Conservation (phyloP, 2,113 vertebrate genomes). For the Ibidorhyncha struthersii region DNA sequence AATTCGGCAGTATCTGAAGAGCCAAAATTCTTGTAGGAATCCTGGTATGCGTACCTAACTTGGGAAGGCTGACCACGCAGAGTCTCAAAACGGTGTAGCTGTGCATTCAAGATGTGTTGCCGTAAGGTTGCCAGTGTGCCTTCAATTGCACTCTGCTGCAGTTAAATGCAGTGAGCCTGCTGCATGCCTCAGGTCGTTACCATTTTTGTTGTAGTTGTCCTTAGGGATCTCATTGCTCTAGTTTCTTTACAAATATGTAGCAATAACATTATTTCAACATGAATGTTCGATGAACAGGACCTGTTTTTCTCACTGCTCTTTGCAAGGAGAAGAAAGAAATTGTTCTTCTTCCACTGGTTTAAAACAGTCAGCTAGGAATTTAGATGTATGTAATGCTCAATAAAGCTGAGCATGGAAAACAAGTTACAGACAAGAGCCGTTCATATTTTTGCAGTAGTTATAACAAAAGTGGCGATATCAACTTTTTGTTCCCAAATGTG, state of each 20-base stretch:
- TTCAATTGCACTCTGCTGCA: fast-evolving
- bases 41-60: fast-evolving
- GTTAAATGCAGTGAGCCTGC: neutral
- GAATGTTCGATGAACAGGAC: neutral
- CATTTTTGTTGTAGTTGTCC: neutral
- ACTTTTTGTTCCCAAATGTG: neutral
- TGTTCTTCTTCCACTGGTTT: neutral
- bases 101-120: neutral
- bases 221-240: neutral
- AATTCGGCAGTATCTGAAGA: neutral
- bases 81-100: neutral
- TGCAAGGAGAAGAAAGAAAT: neutral
- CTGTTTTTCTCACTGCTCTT: neutral
- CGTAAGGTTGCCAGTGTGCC: fast-evolving
- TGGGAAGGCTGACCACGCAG: neutral
- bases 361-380: neutral
- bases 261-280: neutral
- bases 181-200: neutral
- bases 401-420: neutral
- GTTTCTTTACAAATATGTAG: neutral
- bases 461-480: neutral
- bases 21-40: neutral
- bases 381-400: neutral
- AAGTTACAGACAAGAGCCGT: neutral
- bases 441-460: neutral